These are phyloP conservation scores for Lepidotrigona ventralis DNA, from an alignment of 1,140 invertebrate genomes.

Conservation along the genomic window DNA sequence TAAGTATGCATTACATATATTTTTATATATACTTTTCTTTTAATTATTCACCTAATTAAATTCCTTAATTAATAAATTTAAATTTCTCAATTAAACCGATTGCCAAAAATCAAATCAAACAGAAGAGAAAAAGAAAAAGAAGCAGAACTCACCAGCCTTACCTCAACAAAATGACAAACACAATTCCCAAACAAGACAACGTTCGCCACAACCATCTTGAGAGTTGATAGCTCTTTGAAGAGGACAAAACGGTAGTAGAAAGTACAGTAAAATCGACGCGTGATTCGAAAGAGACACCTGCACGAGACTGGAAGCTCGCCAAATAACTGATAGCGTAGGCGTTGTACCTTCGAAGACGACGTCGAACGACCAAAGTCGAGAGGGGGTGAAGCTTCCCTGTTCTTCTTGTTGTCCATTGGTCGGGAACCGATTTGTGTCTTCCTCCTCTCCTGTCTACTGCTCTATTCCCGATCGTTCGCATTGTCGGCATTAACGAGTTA, in stretches of 20 bases:
- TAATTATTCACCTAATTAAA: too few relatives aligned
- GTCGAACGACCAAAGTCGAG: conserved; percentile 59
- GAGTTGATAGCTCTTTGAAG: not conserved
- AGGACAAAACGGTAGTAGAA: not conserved
- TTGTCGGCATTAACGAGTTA: conserved; percentile 33
- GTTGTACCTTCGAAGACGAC: conserved; percentile 67
- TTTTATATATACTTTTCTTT: too few relatives aligned
- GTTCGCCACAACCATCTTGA: not conserved
- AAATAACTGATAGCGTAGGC: conserved; percentile 73
- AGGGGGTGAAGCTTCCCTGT: conserved; percentile 65
- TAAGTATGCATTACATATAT: too few relatives aligned
- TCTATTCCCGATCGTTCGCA: conserved; percentile 25
- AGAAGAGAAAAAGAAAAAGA: not conserved
- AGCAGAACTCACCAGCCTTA: not conserved
- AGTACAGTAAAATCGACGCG: not conserved
- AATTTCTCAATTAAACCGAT: too few relatives aligned
- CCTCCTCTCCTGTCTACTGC: conserved; percentile 43
- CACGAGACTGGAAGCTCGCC: conserved; percentile 62
- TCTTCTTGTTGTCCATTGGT: conserved; percentile 66
- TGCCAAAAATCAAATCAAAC: not conserved
- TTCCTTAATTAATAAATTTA: too few relatives aligned
- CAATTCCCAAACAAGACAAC: not conserved
- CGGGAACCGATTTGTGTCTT: conserved; percentile 49
- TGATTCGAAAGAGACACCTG: conserved; percentile 51
- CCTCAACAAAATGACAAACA: not conserved